These are phyloP conservation scores for Chaetops frenatus DNA, from an alignment of 2,113 vertebrate genomes.

Conservation along the genomic window DNA sequence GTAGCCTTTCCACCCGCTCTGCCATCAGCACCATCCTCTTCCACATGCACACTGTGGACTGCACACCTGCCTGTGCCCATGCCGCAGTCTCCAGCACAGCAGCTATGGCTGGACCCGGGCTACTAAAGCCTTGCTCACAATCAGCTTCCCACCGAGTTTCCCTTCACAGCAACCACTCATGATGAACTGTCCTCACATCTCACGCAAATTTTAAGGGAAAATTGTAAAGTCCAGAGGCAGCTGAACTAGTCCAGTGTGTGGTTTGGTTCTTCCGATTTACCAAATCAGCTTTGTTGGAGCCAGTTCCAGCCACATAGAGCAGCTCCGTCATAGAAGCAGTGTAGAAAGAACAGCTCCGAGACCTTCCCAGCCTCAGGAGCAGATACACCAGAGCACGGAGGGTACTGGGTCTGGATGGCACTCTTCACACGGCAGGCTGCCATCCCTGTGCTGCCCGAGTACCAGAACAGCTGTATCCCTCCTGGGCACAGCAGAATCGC, in stretches of 20 bases:
- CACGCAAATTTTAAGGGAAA: neutral
- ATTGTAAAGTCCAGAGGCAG: neutral
- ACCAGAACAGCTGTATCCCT: rapidly evolving
- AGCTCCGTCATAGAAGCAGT: rapidly evolving
- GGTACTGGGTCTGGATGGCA: neutral
- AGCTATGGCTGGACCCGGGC: neutral
- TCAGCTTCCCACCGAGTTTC: neutral
- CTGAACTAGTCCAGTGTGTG: neutral
- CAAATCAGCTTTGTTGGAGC: neutral
- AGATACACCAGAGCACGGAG: rapidly evolving
- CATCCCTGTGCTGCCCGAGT: rapidly evolving
- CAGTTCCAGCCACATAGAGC: neutral
- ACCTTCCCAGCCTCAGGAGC: neutral
- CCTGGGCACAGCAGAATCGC: rapidly evolving
- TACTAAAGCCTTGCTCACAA: neutral
- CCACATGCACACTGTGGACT: neutral
- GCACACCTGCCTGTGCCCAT: neutral
- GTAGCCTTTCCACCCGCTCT: neutral
- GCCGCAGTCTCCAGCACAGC: neutral
- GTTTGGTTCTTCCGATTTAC: neutral
- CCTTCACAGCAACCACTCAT: neutral
- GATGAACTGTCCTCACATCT: neutral
- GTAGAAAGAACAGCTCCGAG: neutral
- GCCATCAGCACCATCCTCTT: neutral
- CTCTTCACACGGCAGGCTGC: rapidly evolving